Evolutionary conservation across 92 coral and sea anemone genomes (phyloP).

Genomic region (Porites lobata): DNA sequence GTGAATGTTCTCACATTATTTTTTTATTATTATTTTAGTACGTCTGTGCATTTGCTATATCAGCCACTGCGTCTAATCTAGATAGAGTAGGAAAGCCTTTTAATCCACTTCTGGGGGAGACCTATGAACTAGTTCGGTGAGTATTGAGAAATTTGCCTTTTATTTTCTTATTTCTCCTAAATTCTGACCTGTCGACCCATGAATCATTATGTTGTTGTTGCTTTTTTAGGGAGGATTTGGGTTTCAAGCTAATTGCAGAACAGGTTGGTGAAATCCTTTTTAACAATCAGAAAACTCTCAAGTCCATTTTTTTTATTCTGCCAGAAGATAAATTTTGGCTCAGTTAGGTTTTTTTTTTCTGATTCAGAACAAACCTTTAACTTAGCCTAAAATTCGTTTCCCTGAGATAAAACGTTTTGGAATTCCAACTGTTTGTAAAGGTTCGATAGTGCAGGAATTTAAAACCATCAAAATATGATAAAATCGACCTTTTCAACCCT

Average conservation of each 20-base stretch:
- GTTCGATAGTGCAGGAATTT: too few species aligned
- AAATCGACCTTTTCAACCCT: too few species aligned
- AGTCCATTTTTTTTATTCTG: neutral
- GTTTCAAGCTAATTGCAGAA: slow-evolving; percentile 89
- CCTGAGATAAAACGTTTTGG: too few species aligned
- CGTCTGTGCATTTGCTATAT: slow-evolving; percentile 94
- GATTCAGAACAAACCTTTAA: too few species aligned
- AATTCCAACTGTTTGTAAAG: too few species aligned
- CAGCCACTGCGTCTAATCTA: slow-evolving; percentile 95
- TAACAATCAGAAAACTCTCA: neutral
- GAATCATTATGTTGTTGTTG: neutral
- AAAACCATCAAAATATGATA: too few species aligned
- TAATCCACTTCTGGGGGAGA: slow-evolving; percentile 96
- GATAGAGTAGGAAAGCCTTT: slow-evolving; percentile 99
- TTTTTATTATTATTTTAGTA: slow-evolving; percentile 53
- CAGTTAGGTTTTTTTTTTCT: too few species aligned
- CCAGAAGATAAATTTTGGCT: too few species aligned
- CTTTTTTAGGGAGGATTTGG: slow-evolving; percentile 87
- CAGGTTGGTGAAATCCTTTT: slow-evolving; percentile 68
- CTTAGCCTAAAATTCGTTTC: too few species aligned
- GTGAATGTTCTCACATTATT: neutral
- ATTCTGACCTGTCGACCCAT: neutral
- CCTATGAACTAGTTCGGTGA: slow-evolving; percentile 94
- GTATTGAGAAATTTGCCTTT: neutral
- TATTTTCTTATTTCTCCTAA: neutral